phyloP scores from a whole-genome alignment of 2,888 invertebrate genomes.

The Abrostola tripartita region DNA sequence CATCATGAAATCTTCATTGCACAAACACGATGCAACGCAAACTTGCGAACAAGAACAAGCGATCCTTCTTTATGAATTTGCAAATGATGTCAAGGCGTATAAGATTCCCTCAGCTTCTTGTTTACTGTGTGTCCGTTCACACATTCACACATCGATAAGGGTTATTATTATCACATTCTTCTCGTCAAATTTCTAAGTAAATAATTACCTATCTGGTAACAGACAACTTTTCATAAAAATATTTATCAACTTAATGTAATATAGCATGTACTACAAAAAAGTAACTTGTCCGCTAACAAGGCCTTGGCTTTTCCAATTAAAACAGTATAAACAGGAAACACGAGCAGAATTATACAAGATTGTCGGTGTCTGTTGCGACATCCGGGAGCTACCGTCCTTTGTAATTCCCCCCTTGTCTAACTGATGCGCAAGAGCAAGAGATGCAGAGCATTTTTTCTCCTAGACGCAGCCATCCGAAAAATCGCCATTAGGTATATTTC shows the following conservation, averaged over 20 bases:
- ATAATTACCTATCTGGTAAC: constrained; percentile 1
- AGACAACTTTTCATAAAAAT: constrained; percentile 4
- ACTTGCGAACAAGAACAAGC: constrained; percentile 65
- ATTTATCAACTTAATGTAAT: constrained; percentile 1
- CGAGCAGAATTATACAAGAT: constrained; percentile 56
- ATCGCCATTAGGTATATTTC: constrained; percentile 36
- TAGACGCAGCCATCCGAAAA: constrained; percentile 67
- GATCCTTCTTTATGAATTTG: constrained; percentile 59
- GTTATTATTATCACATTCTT: constrained; percentile 15
- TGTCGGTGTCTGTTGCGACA: constrained; percentile 60
- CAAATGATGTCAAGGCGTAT: constrained; percentile 69
- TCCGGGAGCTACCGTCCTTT: constrained; percentile 67
- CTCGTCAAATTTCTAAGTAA: constrained; percentile 1
- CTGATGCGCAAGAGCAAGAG: constrained; percentile 61
- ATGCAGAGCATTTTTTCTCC: constrained; percentile 46
- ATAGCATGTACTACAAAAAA: constrained; percentile 8
- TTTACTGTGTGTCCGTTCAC: constrained; percentile 17
- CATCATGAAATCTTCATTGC: constrained; percentile 83
- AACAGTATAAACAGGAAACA: constrained; percentile 68
- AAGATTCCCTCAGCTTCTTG: constrained; percentile 38
- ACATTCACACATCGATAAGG: constrained; percentile 25
- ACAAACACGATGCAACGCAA: constrained; percentile 71
- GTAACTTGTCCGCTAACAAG: constrained; percentile 21
- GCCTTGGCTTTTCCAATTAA: constrained; percentile 62
- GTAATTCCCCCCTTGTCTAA: constrained; percentile 53